Evolutionary conservation across 2,888 invertebrate genomes (phyloP).

Genomic region (Ellobium chinense): DNA sequence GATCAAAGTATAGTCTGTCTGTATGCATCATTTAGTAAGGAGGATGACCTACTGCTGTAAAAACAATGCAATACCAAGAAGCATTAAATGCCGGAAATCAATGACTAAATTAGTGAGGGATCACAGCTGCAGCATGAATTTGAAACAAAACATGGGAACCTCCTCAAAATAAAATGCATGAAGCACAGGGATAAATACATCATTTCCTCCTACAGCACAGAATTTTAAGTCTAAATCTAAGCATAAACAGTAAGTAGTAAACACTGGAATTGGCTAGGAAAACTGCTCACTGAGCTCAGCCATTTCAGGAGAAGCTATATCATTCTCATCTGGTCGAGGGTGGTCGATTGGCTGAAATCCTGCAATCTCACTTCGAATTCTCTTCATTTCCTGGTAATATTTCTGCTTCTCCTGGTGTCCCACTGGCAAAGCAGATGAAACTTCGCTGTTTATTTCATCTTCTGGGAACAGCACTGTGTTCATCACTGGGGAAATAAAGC

Average conservation of each 20-base stretch:
- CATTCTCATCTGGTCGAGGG: conserved; percentile 61
- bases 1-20: too few species aligned
- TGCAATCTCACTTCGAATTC: conserved; percentile 72
- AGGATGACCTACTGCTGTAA: too few species aligned
- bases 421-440: conserved; percentile 50
- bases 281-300: conserved; percentile 49
- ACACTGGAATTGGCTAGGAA: conserved; percentile 4
- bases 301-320: conserved; percentile 53
- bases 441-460: conserved; percentile 61
- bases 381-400: conserved; percentile 73
- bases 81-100: too few species aligned
- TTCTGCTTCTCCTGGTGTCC: conserved; percentile 65
- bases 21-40: too few species aligned
- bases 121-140: conserved; percentile 21
- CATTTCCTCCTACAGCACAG: too few species aligned
- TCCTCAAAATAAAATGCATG: neutral
- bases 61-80: too few species aligned
- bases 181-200: neutral
- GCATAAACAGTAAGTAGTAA: neutral
- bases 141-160: neutral
- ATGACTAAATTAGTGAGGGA: neutral
- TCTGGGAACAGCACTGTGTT: conserved; percentile 71
- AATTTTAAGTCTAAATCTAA: neutral
- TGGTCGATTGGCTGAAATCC: conserved; percentile 76
- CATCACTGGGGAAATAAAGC: conserved; percentile 67